phyloP scores from a whole-genome alignment of 2,888 invertebrate genomes.

The Nomada fucata region DNA sequence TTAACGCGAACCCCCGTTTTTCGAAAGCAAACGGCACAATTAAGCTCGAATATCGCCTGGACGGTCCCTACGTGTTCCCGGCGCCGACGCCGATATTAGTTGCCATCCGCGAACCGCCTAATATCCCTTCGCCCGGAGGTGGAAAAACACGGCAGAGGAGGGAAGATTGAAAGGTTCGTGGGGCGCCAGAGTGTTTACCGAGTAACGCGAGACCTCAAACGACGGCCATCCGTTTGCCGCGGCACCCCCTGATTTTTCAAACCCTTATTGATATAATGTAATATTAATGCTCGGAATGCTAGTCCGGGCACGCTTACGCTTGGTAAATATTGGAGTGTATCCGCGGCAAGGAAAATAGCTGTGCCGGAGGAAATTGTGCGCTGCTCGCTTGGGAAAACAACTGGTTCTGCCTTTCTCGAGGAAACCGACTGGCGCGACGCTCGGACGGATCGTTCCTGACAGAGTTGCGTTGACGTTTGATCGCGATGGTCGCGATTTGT shows the following conservation, averaged over 20 bases:
- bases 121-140: slow-evolving; percentile 72
- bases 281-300: slow-evolving; percentile 72
- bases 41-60: slow-evolving; percentile 44
- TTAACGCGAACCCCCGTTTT: background rate
- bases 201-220: slow-evolving; percentile 81
- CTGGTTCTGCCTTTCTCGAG: background rate
- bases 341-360: slow-evolving; percentile 55
- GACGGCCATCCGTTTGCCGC: slow-evolving; percentile 74
- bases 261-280: slow-evolving; percentile 75
- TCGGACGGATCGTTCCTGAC: too few species aligned
- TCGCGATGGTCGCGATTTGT: too few species aligned
- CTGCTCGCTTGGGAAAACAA: slow-evolving; percentile 14
- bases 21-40: slow-evolving; percentile 40
- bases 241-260: slow-evolving; percentile 75
- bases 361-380: slow-evolving; percentile 21
- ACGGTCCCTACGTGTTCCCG: slow-evolving; percentile 44
- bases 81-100: slow-evolving; percentile 52
- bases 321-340: slow-evolving; percentile 71
- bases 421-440: background rate
- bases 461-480: too few species aligned
- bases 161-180: slow-evolving; percentile 66
- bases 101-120: slow-evolving; percentile 60
- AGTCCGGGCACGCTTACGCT: slow-evolving; percentile 71
- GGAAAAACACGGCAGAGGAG: slow-evolving; percentile 66
- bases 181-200: slow-evolving; percentile 78